phyloP scores from a whole-genome alignment of 2,113 vertebrate species.

The Caretta caretta region DNA sequence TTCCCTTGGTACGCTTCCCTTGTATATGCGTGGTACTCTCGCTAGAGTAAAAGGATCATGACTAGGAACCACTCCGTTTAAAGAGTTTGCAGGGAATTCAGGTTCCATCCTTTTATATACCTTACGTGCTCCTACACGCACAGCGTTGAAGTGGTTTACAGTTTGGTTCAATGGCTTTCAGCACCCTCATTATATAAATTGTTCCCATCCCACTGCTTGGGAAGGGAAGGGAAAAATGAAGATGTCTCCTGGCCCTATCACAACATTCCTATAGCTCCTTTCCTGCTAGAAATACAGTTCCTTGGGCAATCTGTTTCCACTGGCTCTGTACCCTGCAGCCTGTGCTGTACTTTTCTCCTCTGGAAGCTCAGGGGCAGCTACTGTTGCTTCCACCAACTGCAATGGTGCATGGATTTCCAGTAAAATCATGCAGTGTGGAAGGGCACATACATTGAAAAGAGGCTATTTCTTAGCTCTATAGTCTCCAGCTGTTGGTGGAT shows the following conservation, averaged over 20 bases:
- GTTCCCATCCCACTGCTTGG: no score
- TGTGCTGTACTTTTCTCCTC: not conserved
- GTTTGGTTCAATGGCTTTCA: no score
- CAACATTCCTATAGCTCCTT: not conserved
- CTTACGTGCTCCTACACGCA: not conserved
- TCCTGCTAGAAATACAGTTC: not conserved
- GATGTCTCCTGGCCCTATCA: not conserved
- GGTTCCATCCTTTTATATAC: not conserved
- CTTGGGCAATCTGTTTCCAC: rapidly evolving
- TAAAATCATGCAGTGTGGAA: not conserved
- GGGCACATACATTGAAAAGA: not conserved
- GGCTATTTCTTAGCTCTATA: not conserved
- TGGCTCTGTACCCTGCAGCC: not conserved
- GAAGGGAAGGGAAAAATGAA: no score
- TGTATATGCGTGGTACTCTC: not conserved
- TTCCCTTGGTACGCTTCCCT: not conserved
- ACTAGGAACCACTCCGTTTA: not conserved
- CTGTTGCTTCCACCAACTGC: not conserved
- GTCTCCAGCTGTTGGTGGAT: not conserved
- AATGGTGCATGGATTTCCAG: not conserved
- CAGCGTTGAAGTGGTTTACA: no score
- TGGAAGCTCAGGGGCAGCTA: not conserved
- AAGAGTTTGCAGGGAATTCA: not conserved
- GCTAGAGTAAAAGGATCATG: not conserved
- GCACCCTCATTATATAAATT: not conserved